Evolutionary conservation across 2,797 vertebrate species (phyloP).

Genomic region (Acanthurus lineatus): DNA sequence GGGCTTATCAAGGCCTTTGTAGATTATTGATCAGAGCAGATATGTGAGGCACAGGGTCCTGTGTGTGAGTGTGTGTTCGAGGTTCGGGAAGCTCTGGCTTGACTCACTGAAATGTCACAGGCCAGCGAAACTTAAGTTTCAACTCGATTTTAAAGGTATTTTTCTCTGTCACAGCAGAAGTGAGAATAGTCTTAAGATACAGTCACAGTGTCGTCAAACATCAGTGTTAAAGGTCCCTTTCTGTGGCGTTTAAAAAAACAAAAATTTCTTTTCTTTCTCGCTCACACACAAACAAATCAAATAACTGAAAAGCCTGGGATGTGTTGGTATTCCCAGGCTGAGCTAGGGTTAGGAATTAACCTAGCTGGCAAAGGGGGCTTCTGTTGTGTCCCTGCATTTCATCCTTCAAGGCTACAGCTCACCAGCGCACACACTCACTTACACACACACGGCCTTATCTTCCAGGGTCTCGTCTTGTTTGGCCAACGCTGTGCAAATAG

Average conservation of each 20-base stretch:
- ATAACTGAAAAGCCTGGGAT: conserved; percentile 65
- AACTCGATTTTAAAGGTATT: conserved; percentile 16
- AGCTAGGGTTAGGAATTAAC: conserved; percentile 84
- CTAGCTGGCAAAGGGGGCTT: conserved; percentile 62
- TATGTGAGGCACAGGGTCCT: conserved; percentile 82
- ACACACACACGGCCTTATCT: conserved; percentile 79
- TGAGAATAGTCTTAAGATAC: conserved; percentile 22
- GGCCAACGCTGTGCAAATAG: conserved; percentile 83
- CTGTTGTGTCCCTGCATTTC: conserved; percentile 79
- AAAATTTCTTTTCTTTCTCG: conserved; percentile 8
- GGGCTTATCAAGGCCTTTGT: conserved; percentile 95
- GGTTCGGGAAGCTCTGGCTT: conserved; percentile 73
- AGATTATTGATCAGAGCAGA: conserved; percentile 96
- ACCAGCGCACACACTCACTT: conserved; percentile 59
- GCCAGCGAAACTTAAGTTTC: conserved; percentile 34
- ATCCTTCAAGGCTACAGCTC: conserved; percentile 85
- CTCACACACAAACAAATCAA: conserved; percentile 7
- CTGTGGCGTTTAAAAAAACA: conserved; percentile 27
- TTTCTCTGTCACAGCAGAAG: conserved; percentile 22
- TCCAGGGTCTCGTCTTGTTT: conserved; percentile 85
- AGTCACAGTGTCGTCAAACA: background rate
- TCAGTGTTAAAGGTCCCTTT: background rate
- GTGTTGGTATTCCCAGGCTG: conserved; percentile 77
- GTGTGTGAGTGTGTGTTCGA: conserved; percentile 71
- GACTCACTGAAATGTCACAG: conserved; percentile 61